phyloP scores from a whole-genome alignment of 2,888 invertebrate species.

The Hetaerina titia region DNA sequence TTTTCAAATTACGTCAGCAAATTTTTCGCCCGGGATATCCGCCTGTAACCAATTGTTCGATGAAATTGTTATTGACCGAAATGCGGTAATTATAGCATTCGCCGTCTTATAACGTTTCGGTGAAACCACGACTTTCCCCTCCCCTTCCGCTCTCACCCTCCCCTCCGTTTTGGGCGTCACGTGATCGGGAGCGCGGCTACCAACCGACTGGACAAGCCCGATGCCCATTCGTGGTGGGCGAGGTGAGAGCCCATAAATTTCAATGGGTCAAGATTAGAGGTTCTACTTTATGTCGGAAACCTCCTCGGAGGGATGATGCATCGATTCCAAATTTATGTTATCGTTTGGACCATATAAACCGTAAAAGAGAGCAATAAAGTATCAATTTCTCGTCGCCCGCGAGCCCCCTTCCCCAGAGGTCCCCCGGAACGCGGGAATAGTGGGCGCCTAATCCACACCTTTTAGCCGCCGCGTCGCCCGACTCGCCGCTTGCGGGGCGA shows the following conservation, averaged over 20 bases:
- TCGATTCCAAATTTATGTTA: constrained; percentile 21
- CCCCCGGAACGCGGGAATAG: background rate
- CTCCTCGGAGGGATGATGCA: constrained; percentile 26
- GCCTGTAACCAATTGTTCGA: background rate
- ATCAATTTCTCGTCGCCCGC: background rate
- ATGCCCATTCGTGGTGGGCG: background rate
- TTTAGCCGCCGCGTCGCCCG: background rate
- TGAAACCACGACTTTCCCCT: background rate
- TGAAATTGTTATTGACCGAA: background rate
- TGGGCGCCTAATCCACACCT: background rate
- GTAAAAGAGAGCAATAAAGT: background rate
- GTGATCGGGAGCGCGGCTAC: background rate
- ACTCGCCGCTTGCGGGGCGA: background rate
- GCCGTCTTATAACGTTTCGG: background rate
- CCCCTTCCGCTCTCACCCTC: background rate
- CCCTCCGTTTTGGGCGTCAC: background rate
- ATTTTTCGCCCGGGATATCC: too few species aligned
- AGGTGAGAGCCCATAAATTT: background rate
- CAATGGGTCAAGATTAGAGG: constrained; percentile 23
- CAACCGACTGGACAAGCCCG: background rate
- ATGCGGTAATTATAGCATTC: background rate
- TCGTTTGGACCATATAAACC: background rate
- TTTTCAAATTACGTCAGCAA: background rate
- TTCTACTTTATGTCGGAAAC: background rate
- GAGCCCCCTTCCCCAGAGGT: background rate